phyloP scores from a whole-genome alignment of 2,113 vertebrate genomes.

The Melanerpes formicivorus region DNA sequence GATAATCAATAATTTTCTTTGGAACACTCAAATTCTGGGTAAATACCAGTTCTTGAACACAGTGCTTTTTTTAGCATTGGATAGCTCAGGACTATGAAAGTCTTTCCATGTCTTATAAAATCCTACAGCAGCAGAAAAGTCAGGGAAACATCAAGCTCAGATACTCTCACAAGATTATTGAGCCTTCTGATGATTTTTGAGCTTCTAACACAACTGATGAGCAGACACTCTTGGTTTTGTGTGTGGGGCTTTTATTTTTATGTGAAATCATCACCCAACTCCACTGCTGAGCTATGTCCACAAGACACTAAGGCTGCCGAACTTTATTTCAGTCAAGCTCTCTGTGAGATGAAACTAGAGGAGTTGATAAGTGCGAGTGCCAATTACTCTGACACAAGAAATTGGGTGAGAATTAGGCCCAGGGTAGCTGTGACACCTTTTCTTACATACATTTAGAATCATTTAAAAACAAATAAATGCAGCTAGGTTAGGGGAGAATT shows the following conservation, averaged over 20 bases:
- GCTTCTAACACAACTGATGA: neutral
- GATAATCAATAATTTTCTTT: neutral
- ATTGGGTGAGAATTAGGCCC: neutral
- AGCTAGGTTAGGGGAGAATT: neutral
- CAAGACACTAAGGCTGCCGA: neutral
- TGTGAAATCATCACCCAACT: neutral
- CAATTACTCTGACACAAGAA: neutral
- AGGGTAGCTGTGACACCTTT: neutral
- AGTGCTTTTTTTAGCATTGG: neutral
- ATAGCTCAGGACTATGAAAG: neutral
- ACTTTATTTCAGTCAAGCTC: neutral
- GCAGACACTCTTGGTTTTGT: neutral
- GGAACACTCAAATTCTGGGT: neutral
- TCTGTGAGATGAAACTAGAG: neutral
- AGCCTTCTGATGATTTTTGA: neutral
- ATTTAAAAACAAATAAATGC: conserved; percentile 47
- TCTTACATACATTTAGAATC: neutral
- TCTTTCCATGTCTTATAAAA: neutral
- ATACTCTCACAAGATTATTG: neutral
- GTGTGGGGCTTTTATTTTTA: neutral
- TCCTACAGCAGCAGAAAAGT: neutral
- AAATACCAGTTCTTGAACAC: neutral
- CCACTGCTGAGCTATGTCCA: neutral
- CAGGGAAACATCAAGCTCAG: neutral
- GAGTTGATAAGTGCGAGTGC: neutral